Conservation (phyloP, 2,888 invertebrate genomes). For the Cryptocheilus praepositus region DNA sequence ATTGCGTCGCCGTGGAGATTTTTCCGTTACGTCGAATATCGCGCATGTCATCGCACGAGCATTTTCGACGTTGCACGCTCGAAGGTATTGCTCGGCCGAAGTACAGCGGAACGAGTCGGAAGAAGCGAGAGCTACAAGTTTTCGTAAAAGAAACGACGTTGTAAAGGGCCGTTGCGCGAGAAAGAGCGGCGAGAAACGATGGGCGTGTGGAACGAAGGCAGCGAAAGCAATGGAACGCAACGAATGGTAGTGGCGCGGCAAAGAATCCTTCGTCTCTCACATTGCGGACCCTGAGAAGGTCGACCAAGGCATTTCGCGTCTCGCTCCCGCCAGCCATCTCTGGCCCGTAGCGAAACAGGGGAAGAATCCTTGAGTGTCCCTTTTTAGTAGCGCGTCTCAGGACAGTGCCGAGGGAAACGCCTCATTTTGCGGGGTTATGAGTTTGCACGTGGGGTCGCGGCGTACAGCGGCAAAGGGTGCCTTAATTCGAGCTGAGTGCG, state of each 20-base stretch:
- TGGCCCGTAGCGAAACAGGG: constrained; percentile 15
- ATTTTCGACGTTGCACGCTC: too few relatives aligned
- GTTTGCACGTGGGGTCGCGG: constrained; percentile 14
- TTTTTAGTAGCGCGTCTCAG: constrained; percentile 26
- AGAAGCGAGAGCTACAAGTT: too few relatives aligned
- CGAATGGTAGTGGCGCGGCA: constrained; percentile 1
- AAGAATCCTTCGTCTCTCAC: constrained; percentile 8
- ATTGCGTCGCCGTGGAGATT: too few relatives aligned
- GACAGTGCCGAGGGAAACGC: constrained; percentile 6
- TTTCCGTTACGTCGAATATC: too few relatives aligned
- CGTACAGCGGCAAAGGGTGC: constrained; percentile 12
- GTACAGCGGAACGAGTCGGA: too few relatives aligned
- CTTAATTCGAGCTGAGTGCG: constrained; percentile 25
- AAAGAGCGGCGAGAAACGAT: not conserved
- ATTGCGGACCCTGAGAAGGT: too few relatives aligned
- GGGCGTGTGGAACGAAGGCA: too few relatives aligned
- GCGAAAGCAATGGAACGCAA: not conserved
- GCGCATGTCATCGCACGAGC: too few relatives aligned
- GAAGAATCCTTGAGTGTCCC: constrained; percentile 19
- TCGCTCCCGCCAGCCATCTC: not conserved
- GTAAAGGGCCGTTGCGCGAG: not conserved
- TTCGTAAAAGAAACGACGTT: too few relatives aligned
- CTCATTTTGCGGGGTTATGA: constrained; percentile 31
- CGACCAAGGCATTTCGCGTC: constrained; percentile 6
- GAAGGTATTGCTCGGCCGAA: too few relatives aligned